Conservation (phyloP, 2,113 vertebrate genomes). For the Muscicapa adusta region DNA sequence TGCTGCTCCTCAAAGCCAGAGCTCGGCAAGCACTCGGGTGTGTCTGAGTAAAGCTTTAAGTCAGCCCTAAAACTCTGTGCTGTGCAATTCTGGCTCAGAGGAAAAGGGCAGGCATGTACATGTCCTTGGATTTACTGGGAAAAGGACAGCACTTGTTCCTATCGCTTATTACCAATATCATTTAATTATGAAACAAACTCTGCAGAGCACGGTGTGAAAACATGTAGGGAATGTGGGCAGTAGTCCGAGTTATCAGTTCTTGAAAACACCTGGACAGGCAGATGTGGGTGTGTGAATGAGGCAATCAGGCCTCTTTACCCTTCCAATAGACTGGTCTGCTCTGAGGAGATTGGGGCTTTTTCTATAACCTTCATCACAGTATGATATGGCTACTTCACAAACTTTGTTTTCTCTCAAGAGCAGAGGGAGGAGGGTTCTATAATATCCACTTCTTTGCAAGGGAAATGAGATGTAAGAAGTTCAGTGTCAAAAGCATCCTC, state of each 20-base stretch:
- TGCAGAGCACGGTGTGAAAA: neutral
- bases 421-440: neutral
- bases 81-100: neutral
- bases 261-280: neutral
- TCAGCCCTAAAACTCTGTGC: neutral
- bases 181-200: neutral
- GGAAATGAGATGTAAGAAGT: neutral
- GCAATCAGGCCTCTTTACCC: neutral
- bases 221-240: neutral
- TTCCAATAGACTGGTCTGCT: neutral
- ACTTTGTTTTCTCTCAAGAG: neutral
- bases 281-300: neutral
- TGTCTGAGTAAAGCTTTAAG: neutral
- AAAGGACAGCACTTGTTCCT: neutral
- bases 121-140: neutral
- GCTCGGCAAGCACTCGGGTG: fast-evolving
- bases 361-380: neutral
- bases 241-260: neutral
- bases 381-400: neutral
- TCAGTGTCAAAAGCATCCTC: neutral
- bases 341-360: neutral
- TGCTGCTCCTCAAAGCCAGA: neutral
- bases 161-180: neutral
- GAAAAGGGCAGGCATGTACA: neutral
- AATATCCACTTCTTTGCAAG: neutral